These are phyloP conservation scores for Heliconius congener DNA, from an alignment of 1,140 invertebrate genomes.

Conservation along the genomic window DNA sequence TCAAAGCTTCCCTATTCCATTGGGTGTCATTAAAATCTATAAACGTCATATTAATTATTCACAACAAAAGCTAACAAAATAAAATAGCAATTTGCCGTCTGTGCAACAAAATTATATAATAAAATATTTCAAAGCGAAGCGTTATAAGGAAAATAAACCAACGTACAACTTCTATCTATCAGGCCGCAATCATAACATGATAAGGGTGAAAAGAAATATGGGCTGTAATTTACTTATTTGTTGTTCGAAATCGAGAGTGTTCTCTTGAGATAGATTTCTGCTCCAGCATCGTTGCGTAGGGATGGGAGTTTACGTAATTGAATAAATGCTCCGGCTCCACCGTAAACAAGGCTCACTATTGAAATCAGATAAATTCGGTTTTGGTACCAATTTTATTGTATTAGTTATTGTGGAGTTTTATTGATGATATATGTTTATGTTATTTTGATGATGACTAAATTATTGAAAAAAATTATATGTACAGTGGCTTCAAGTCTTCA, in stretches of 20 bases:
- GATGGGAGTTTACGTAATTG: constrained; percentile 22
- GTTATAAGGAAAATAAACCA: not conserved
- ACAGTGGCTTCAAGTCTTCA: not conserved
- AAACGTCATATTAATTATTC: too few species aligned
- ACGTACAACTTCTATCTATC: not conserved
- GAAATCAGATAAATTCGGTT: constrained; percentile 23
- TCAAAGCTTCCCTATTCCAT: too few species aligned
- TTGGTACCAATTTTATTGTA: not conserved
- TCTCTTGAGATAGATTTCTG: constrained; percentile 20
- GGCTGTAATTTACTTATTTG: constrained; percentile 26
- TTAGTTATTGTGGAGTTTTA: not conserved
- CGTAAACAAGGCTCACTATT: constrained; percentile 15
- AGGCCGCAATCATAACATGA: constrained; percentile 8
- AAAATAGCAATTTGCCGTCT: not conserved
- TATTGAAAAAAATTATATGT: not conserved
- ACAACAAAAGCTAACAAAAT: not conserved
- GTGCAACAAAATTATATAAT: not conserved
- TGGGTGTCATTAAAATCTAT: too few species aligned
- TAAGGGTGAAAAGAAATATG: constrained; percentile 21
- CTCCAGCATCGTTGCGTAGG: constrained; percentile 1
- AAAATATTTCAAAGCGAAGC: not conserved
- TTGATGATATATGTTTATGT: not conserved
- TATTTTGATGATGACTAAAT: not conserved
- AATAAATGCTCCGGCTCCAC: constrained; percentile 18
- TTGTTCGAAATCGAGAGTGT: constrained; percentile 22